Evolutionary conservation across 2,113 vertebrate species (phyloP).

Genomic region (Syrrhaptes paradoxus): DNA sequence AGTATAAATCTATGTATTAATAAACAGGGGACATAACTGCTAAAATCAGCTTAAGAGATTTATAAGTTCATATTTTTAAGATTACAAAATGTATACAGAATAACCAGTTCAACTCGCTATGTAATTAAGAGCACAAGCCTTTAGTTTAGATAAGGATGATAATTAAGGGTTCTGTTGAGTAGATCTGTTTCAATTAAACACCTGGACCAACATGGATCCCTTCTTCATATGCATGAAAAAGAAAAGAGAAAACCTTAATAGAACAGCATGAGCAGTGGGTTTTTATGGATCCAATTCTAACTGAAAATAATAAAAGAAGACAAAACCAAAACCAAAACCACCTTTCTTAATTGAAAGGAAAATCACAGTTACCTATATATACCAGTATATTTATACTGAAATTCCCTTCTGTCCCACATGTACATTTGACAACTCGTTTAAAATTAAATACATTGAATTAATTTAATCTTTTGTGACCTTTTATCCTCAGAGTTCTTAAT

Average conservation of each 20-base stretch:
- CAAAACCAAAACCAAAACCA: fast-evolving
- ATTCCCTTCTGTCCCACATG: background rate
- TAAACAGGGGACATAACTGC: background rate
- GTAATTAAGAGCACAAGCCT: background rate
- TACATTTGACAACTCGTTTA: background rate
- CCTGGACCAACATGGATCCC: background rate
- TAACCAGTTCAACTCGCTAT: background rate
- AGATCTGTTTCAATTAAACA: background rate
- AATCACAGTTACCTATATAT: background rate
- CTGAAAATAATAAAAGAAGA: background rate
- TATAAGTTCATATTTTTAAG: background rate
- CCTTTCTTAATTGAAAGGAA: background rate
- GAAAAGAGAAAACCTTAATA: background rate
- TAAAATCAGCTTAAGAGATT: background rate
- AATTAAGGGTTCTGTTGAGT: background rate
- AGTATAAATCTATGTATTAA: background rate
- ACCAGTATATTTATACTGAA: background rate
- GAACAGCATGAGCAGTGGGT: background rate
- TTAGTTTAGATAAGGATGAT: background rate
- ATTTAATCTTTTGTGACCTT: background rate
- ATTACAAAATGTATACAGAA: background rate
- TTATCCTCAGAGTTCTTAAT: background rate
- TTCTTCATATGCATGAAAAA: background rate
- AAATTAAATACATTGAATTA: background rate
- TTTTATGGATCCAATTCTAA: background rate